Evolutionary conservation across 1,140 invertebrate species (phyloP).

Genomic region (Maniola jurtina): DNA sequence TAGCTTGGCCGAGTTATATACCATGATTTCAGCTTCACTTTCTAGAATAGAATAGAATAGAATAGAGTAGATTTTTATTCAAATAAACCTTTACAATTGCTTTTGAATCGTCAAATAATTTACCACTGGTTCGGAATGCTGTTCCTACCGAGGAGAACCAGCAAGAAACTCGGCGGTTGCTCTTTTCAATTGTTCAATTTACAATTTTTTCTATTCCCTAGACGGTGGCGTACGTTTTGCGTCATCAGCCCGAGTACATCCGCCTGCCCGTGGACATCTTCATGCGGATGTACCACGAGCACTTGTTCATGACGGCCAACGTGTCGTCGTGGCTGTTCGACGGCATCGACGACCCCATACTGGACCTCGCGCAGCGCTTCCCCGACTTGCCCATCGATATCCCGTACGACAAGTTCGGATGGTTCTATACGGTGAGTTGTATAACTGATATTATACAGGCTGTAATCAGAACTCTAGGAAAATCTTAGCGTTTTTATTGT

Average conservation of each 20-base stretch:
- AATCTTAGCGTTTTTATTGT: no score
- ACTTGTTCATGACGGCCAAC: slow-evolving; percentile 81
- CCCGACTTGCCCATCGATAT: slow-evolving; percentile 79
- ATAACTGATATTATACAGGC: not conserved
- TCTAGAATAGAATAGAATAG: no score
- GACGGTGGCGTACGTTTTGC: slow-evolving; percentile 82
- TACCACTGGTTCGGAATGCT: no score
- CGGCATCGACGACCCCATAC: slow-evolving; percentile 85
- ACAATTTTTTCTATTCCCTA: slow-evolving; percentile 47
- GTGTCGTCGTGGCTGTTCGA: slow-evolving; percentile 83
- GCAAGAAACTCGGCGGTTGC: no score
- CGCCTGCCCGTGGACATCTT: slow-evolving; percentile 78
- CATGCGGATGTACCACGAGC: slow-evolving; percentile 76
- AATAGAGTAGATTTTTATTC: no score
- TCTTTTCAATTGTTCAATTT: no score
- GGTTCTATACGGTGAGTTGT: slow-evolving; percentile 82
- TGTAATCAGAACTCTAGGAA: no score
- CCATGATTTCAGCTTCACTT: no score
- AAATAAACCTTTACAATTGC: no score
- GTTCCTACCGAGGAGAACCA: no score
- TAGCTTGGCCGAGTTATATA: no score
- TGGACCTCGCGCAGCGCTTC: slow-evolving; percentile 80
- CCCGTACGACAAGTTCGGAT: slow-evolving; percentile 86
- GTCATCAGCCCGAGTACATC: slow-evolving; percentile 64
- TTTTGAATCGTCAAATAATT: no score